A percentile compares a stretch with the other conserved stretches of the same genome.
phyloP scores from a whole-genome alignment of 2,797 vertebrate species.

The Phoeniculus purpureus region DNA sequence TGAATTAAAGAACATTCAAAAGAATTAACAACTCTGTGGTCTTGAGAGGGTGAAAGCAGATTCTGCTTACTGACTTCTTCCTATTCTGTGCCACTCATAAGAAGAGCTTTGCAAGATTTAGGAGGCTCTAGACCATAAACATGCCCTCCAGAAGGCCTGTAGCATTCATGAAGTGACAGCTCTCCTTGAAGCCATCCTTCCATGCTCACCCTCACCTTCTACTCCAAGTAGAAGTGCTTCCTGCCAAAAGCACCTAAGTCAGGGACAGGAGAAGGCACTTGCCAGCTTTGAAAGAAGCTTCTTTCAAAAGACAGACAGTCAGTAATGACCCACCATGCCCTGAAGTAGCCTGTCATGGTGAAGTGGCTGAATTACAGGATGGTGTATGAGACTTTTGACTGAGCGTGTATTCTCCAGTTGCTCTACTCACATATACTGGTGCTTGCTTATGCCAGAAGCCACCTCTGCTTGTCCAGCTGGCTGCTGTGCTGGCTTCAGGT shows the following conservation, averaged over 20 bases:
- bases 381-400: background rate
- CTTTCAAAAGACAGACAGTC: too few relatives aligned
- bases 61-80: background rate
- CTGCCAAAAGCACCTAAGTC: rapidly evolving
- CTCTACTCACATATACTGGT: background rate
- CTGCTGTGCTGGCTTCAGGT: background rate
- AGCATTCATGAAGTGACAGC: background rate
- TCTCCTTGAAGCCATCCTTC: background rate
- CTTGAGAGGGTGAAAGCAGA: background rate
- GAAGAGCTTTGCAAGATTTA: background rate
- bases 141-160: background rate
- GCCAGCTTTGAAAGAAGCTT: background rate
- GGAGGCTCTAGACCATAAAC: background rate
- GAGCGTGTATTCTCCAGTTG: background rate
- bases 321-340: background rate
- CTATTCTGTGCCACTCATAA: background rate
- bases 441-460: background rate
- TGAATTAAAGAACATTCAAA: background rate
- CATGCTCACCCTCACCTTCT: background rate
- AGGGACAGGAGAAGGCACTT: background rate
- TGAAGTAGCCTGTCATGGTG: background rate
- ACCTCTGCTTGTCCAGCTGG: background rate
- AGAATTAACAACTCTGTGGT: background rate
- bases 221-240: background rate
- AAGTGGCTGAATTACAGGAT: background rate